These are phyloP conservation scores for Aphaenogaster rudis DNA, from an alignment of 1,140 invertebrate species.

Conservation along the genomic window DNA sequence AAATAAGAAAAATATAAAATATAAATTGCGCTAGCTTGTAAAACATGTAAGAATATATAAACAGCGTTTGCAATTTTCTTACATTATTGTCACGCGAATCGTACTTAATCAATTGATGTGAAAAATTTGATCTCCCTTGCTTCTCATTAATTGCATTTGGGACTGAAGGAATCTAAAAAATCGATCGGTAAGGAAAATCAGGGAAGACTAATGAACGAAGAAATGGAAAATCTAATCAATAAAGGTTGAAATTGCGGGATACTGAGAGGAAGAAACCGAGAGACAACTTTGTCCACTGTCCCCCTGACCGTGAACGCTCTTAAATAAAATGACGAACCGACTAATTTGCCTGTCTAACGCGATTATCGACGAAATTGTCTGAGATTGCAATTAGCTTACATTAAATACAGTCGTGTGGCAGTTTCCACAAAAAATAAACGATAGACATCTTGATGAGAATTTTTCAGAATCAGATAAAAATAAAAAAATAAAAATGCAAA, in stretches of 20 bases:
- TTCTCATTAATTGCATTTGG: conserved; percentile 30
- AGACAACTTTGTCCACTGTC: conserved; percentile 13
- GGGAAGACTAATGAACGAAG: conserved; percentile 15
- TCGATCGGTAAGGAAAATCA: background rate
- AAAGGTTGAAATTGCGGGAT: background rate
- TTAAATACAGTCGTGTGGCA: conserved; percentile 48
- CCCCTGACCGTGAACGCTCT: conserved; percentile 39
- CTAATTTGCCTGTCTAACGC: conserved; percentile 66
- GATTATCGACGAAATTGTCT: conserved; percentile 58
- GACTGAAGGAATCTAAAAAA: background rate
- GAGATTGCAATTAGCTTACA: conserved; percentile 56
- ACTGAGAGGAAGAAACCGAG: background rate
- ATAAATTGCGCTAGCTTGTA: background rate
- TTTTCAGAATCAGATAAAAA: background rate
- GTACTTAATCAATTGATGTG: background rate
- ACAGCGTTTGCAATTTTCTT: background rate
- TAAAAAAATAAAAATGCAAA: conserved; percentile 12
- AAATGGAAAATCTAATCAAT: conserved; percentile 35
- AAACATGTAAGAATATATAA: background rate
- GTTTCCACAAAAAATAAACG: conserved; percentile 24
- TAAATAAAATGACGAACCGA: conserved; percentile 36
- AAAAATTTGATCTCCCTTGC: conserved; percentile 9
- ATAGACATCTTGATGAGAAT: background rate
- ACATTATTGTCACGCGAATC: background rate
- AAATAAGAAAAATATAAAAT: background rate